Evolutionary conservation across 2,113 vertebrate genomes (phyloP).

Genomic region (Eira barbara): DNA sequence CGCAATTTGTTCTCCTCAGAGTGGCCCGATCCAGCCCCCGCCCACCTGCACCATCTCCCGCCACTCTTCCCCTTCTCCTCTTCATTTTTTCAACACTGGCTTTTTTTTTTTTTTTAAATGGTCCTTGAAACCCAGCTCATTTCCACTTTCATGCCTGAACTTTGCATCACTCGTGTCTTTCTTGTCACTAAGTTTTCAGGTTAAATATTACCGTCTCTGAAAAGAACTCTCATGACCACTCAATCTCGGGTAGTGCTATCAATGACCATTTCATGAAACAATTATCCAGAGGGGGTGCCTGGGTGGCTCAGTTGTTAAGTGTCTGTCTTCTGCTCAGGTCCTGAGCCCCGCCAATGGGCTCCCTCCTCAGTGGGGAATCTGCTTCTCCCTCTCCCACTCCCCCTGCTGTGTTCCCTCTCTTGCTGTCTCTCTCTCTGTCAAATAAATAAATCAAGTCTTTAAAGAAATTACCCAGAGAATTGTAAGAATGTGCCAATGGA

Average conservation of each 20-base stretch:
- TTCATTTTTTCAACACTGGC: neutral
- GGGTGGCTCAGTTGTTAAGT: too few species aligned
- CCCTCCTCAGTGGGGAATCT: neutral
- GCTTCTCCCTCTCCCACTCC: neutral
- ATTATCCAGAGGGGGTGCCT: neutral
- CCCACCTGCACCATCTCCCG: accelerated
- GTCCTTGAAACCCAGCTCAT: neutral
- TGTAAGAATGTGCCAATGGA: neutral
- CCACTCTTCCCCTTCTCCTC: accelerated
- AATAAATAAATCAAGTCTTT: neutral
- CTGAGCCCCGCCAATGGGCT: accelerated
- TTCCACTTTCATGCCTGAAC: too few species aligned
- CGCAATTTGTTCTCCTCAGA: neutral
- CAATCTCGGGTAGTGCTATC: neutral
- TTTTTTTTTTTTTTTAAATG: neutral
- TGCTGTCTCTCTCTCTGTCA: too few species aligned
- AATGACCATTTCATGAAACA: neutral
- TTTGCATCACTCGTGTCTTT: neutral
- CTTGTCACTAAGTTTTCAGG: neutral
- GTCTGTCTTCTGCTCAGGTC: neutral
- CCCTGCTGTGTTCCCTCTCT: neutral
- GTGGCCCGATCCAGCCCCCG: too few species aligned
- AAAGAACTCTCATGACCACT: neutral
- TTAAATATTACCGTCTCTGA: neutral
- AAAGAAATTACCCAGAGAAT: neutral